Percentiles rank a stretch among this genome's conserved stretches.
phyloP scores from a whole-genome alignment of 2,888 invertebrate genomes.

The Drosophila neotestacea region DNA sequence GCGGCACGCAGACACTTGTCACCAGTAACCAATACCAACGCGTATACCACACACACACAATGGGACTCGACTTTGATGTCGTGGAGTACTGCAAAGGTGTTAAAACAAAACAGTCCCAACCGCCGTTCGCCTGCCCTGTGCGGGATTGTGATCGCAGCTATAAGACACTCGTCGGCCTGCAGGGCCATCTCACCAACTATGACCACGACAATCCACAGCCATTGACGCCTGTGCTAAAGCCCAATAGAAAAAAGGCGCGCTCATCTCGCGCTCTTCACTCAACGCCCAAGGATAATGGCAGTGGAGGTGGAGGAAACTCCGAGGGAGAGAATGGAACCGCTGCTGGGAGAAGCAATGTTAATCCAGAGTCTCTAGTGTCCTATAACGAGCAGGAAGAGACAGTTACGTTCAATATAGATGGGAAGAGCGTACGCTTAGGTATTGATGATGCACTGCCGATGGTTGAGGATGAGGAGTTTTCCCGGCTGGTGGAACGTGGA shows the following conservation, averaged over 20 bases:
- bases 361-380: constrained; percentile 86
- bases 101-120: constrained; percentile 87
- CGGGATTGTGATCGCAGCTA: constrained; percentile 94
- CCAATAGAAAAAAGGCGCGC: constrained; percentile 88
- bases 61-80: constrained; percentile 95
- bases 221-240: constrained; percentile 87
- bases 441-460: constrained; percentile 89
- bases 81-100: constrained; percentile 94
- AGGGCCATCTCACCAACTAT: constrained; percentile 93
- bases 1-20: constrained; percentile 55
- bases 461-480: constrained; percentile 89
- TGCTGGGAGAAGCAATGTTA: constrained; percentile 48
- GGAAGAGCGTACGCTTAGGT: constrained; percentile 89
- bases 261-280: constrained; percentile 86
- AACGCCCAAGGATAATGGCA: constrained; percentile 80
- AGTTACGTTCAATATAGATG: constrained; percentile 95
- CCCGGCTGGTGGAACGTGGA: constrained; percentile 80
- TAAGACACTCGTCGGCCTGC: constrained; percentile 94
- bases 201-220: constrained; percentile 93
- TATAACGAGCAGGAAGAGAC: constrained; percentile 94
- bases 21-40: constrained; percentile 52
- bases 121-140: constrained; percentile 94
- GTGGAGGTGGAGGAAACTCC: constrained; percentile 68
- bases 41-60: constrained; percentile 72
- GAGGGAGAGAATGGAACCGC: constrained; percentile 56